Base-by-base conservation (phyloP, 2,113 vertebrate genomes). In the Ia io region DNA sequence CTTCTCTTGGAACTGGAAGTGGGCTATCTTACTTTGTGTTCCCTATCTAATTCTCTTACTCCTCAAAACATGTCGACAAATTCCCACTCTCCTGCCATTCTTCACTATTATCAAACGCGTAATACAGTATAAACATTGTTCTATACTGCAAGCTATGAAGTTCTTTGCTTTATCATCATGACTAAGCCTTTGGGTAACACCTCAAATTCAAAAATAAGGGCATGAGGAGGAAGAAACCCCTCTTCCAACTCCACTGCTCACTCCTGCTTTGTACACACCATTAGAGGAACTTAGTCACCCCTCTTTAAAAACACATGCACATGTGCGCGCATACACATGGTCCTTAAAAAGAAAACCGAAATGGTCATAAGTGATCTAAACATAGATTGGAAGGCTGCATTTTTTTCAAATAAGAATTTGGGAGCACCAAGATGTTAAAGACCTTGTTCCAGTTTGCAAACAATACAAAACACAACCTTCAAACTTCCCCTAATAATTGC, bases 161-260 rank as follows among this genome's bases (percentile, higher is more conserved):
- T 51, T 93, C 77, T 94, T 63, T 88, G 93, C 91, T 92, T 93
- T 96, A 92, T 96, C 97, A 94, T 87, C 90, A 88, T 97, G 95
- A 97, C 95, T 95, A 96, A 96, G 97, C 97, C 96, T 71, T 67
- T 82, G 76, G 71, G 49, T 93, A 91, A 86, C 61, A 95, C 20
- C 80, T 85, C 63, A 79, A 28, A 88, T 86, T 82, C 56, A 80
- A 82, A 95, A 94, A 70, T 73, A 76, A 89, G 56, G 42, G 42
- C 69, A 93, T 4, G 18, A 86, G 16, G 77, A 61, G 82, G 47
- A 86, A 93, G 73, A 90, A 92, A 63, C 25, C 40, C 28, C 82
- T 92, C 56, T 86, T 85, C n/a, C 49, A 65, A 84, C 3, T 49
- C 63, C 37, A 80, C n/a, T 76, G 28, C 20, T 91, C 25, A 56